Percentiles rank a stretch among this genome's conserved stretches.
Conservation (phyloP, 2,888 invertebrate species). For the Empis stercorea region DNA sequence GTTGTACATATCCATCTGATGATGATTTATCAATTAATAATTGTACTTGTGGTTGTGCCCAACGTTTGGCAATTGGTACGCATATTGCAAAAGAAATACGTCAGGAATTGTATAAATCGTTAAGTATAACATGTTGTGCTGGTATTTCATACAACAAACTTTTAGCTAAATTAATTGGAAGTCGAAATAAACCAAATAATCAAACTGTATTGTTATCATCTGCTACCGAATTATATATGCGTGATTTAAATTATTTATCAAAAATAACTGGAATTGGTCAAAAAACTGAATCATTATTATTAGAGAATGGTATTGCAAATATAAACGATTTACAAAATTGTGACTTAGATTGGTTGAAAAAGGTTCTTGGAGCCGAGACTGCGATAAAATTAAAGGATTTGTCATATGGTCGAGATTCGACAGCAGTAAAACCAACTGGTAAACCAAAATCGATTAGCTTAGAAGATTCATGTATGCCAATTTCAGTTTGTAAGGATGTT, state of each 20-base stretch:
- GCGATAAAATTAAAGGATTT: slow-evolving; percentile 55
- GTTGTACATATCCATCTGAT: slow-evolving; percentile 47
- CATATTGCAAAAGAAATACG: slow-evolving; percentile 66
- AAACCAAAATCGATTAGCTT: slow-evolving; percentile 68
- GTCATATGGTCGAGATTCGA: slow-evolving; percentile 61
- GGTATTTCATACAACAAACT: slow-evolving; percentile 77
- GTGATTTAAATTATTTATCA: slow-evolving; percentile 46
- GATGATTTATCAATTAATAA: slow-evolving; percentile 33
- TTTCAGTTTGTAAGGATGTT: slow-evolving; percentile 59
- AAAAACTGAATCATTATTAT: slow-evolving; percentile 51
- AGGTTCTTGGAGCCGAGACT: slow-evolving; percentile 53
- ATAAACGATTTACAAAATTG: slow-evolving; percentile 55
- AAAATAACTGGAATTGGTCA: slow-evolving; percentile 66
- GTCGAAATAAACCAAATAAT: slow-evolving; percentile 65
- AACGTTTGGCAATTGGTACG: slow-evolving; percentile 54
- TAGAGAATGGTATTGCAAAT: slow-evolving; percentile 50
- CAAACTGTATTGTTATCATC: slow-evolving; percentile 68
- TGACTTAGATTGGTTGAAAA: slow-evolving; percentile 44
- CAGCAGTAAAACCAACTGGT: slow-evolving; percentile 58
- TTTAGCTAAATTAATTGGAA: slow-evolving; percentile 63
- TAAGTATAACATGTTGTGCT: slow-evolving; percentile 67
- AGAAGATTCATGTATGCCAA: slow-evolving; percentile 64
- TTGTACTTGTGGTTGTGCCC: slow-evolving; percentile 64
- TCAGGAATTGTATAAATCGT: slow-evolving; percentile 46
- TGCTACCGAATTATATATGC: slow-evolving; percentile 50